Percentiles rank a stretch among this genome's conserved stretches.
phyloP scores from a whole-genome alignment of 1,140 invertebrate species.

The Venturia canescens region DNA sequence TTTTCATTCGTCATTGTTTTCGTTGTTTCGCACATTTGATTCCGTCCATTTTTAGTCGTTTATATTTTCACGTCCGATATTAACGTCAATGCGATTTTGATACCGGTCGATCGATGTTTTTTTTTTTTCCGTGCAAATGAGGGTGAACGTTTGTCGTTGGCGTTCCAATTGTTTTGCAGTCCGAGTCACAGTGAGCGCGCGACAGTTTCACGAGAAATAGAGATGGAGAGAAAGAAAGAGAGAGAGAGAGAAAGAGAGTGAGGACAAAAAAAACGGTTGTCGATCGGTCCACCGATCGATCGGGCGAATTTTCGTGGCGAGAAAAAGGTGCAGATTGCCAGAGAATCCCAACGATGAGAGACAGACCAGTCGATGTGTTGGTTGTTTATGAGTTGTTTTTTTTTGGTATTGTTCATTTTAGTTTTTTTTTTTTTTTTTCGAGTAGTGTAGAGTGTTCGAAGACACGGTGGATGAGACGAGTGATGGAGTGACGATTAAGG shows the following conservation, averaged over 20 bases:
- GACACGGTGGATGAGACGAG: constrained; percentile 26
- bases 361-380: constrained; percentile 25
- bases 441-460: constrained; percentile 27
- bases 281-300: constrained; percentile 68
- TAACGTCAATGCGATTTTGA: background rate
- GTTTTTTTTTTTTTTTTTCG: constrained; percentile 26
- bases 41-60: background rate
- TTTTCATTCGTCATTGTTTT: background rate
- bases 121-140: constrained; percentile 47
- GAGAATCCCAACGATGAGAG: constrained; percentile 70
- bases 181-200: constrained; percentile 21
- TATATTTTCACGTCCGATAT: too few species aligned
- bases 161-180: constrained; percentile 28
- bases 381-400: background rate
- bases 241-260: too few species aligned
- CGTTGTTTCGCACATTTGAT: background rate
- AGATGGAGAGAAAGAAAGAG: too few species aligned
- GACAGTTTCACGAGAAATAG: background rate
- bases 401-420: background rate
- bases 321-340: constrained; percentile 68
- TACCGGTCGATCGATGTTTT: background rate
- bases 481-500: constrained; percentile 29
- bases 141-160: constrained; percentile 37
- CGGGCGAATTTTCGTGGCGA: constrained; percentile 66
- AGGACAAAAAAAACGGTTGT: constrained; percentile 26